Percentiles rank a stretch among this genome's conserved stretches.
Evolutionary conservation across 2,888 invertebrate species (phyloP).

Genomic region (Euphydryas editha): DNA sequence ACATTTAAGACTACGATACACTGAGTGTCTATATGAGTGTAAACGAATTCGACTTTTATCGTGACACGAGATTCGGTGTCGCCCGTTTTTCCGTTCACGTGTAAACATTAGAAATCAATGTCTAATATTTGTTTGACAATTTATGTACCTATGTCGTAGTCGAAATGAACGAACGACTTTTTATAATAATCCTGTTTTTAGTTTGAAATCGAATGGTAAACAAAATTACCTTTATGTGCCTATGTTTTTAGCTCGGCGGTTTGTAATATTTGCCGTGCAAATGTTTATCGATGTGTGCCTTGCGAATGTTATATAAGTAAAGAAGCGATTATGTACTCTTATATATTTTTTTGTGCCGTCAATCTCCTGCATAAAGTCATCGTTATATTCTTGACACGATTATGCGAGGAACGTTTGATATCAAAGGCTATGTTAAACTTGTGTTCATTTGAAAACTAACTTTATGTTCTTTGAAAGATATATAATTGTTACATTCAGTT

Average conservation of each 20-base stretch:
- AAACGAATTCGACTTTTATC: too few relatives aligned
- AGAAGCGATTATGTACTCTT: neutral
- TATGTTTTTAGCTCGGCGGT: constrained; percentile 7
- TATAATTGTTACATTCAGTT: too few relatives aligned
- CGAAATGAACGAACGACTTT: neutral
- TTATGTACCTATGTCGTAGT: too few relatives aligned
- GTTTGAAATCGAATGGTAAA: constrained; percentile 2
- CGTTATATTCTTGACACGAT: neutral
- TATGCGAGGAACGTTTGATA: neutral
- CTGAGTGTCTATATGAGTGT: too few relatives aligned
- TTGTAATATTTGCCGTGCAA: constrained; percentile 7
- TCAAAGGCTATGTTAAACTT: too few relatives aligned
- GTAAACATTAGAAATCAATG: too few relatives aligned
- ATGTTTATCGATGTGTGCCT: constrained; percentile 9
- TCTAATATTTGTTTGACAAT: too few relatives aligned
- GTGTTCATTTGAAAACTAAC: too few relatives aligned
- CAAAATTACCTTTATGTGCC: constrained; percentile 5
- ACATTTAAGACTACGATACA: too few relatives aligned
- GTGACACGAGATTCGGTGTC: too few relatives aligned
- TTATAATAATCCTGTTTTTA: neutral
- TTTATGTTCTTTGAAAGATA: too few relatives aligned
- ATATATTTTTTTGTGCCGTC: neutral
- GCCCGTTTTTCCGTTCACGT: too few relatives aligned
- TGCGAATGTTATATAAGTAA: constrained; percentile 10
- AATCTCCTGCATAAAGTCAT: neutral